Percentiles rank a stretch among this genome's conserved stretches.
These are phyloP conservation scores for Oconnorella tubifera DNA, from an alignment of 2,888 invertebrate genomes.

Conservation along the genomic window DNA sequence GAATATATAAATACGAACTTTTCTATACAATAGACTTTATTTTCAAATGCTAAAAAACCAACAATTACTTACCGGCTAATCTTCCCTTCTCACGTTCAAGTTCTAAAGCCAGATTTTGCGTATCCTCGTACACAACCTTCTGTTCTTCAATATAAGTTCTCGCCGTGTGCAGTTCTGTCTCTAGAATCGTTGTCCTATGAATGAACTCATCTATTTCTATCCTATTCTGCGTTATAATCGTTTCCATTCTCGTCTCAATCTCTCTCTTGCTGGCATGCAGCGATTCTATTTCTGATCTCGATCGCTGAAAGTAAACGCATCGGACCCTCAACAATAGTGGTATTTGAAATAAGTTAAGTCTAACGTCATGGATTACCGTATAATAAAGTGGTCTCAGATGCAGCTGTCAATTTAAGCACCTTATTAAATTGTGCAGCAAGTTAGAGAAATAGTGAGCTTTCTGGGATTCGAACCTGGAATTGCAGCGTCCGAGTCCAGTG, in stretches of 20 bases:
- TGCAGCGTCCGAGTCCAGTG: too few relatives aligned
- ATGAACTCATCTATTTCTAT: conserved; percentile 8
- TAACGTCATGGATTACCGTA: too few relatives aligned
- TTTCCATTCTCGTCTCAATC: not conserved
- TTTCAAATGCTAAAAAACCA: too few relatives aligned
- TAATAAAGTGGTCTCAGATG: too few relatives aligned
- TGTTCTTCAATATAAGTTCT: conserved; percentile 16
- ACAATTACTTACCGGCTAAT: conserved; percentile 47
- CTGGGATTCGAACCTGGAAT: too few relatives aligned
- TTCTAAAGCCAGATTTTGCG: conserved; percentile 46
- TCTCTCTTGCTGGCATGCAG: not conserved
- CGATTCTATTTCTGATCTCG: not conserved
- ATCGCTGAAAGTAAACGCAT: not conserved
- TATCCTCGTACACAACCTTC: conserved; percentile 9
- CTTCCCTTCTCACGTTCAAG: conserved; percentile 55
- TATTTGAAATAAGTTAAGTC: too few relatives aligned
- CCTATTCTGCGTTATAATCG: not conserved
- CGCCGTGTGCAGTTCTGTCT: conserved; percentile 12
- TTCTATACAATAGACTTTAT: too few relatives aligned
- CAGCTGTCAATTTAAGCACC: too few relatives aligned
- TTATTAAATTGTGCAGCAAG: too few relatives aligned
- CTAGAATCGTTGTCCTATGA: conserved; percentile 1
- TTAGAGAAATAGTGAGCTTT: too few relatives aligned
- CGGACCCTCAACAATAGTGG: too few relatives aligned
- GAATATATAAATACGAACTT: too few relatives aligned